Evolutionary conservation across 2,113 vertebrate genomes (phyloP).

Genomic region (Elgaria multicarinata): DNA sequence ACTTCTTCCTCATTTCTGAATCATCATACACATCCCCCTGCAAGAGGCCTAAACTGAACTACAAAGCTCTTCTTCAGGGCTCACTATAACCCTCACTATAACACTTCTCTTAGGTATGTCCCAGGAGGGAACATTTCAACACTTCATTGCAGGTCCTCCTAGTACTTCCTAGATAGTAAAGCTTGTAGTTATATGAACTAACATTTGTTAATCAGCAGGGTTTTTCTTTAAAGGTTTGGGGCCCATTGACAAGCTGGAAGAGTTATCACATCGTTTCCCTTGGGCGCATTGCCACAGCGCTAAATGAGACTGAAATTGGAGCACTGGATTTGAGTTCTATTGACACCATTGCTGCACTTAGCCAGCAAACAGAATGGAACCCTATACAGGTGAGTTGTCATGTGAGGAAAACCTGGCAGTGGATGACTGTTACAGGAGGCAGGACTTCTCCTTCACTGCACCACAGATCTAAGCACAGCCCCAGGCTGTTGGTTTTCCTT

Average conservation of each 20-base stretch:
- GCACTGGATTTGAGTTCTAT: conserved; percentile 77
- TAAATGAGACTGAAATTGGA: conserved; percentile 74
- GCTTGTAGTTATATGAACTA: not conserved
- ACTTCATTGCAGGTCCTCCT: too few species aligned
- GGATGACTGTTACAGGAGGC: not conserved
- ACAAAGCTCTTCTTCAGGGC: too few species aligned
- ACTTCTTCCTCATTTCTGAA: too few species aligned
- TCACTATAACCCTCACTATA: too few species aligned
- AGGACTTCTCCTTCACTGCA: not conserved
- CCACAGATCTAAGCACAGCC: not conserved
- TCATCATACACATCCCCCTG: too few species aligned
- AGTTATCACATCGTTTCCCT: conserved; percentile 76
- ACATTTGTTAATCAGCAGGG: not conserved
- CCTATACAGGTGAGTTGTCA: conserved; percentile 68
- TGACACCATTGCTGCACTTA: conserved; percentile 73
- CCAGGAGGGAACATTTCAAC: too few species aligned
- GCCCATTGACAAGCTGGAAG: conserved; percentile 71
- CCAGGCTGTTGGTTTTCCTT: not conserved
- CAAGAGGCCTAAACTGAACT: too few species aligned
- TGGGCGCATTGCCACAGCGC: conserved; percentile 76
- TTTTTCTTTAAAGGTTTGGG: conserved; percentile 74
- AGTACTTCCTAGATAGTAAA: not conserved
- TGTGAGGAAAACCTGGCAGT: not conserved
- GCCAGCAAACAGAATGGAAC: conserved; percentile 77
- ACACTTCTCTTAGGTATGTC: too few species aligned